phyloP scores from a whole-genome alignment of 2,113 vertebrate genomes.

The Alexandromys fortis region DNA sequence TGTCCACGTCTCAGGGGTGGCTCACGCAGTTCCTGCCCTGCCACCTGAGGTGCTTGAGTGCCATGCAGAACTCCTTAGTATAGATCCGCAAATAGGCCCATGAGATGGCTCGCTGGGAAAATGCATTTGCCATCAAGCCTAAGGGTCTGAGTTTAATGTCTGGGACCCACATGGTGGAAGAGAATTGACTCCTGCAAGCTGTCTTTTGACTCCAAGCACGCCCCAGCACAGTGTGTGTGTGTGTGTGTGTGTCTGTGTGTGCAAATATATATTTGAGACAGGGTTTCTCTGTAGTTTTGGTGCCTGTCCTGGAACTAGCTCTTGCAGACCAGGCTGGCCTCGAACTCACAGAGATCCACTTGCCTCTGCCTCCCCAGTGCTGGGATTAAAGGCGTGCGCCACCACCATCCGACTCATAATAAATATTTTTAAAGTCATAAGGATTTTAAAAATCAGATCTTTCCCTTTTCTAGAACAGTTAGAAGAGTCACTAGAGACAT shows the following conservation, averaged over 20 bases:
- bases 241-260: not conserved
- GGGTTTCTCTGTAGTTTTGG: no score
- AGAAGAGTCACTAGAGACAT: not conserved
- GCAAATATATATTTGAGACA: no score
- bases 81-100: not conserved
- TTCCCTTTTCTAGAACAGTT: not conserved
- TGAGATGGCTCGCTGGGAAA: not conserved
- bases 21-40: slow-evolving; percentile 18
- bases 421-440: not conserved
- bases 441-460: not conserved
- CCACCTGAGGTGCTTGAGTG: not conserved
- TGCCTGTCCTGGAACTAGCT: no score
- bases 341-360: no score
- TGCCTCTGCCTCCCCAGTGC: no score
- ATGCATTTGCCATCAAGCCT: not conserved
- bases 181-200: not conserved
- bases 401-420: no score
- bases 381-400: no score
- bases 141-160: not conserved
- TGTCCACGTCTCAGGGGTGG: slow-evolving; percentile 71
- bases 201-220: slow-evolving; percentile 69
- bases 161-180: not conserved
- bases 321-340: no score
- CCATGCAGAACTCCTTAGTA: not conserved
- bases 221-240: not conserved